Base-by-base conservation (phyloP, 2,888 invertebrate species). In the Acanthosepion esculentum region DNA sequence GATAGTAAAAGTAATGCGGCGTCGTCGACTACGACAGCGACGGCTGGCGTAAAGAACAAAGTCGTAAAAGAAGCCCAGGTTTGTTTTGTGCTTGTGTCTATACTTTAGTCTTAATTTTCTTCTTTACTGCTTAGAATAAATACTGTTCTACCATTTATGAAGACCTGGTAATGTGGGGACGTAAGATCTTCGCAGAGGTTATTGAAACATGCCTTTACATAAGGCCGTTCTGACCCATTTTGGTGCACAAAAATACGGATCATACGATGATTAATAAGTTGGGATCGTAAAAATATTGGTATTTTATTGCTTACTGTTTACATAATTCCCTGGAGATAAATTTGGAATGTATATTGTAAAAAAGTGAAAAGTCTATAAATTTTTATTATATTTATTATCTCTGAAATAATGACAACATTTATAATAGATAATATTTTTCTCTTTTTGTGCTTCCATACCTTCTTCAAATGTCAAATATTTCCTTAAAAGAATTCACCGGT, bases 1-100 rank as follows among this genome's bases (percentile, higher is more conserved):
- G 78, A 91, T 48, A 78, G 91, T 48, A 64, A 94, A 95, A 92
- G 59, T 50, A 93, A 53, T 15, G 53, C n/a, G 26, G 59, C 91
- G 33, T 18, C 78, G 41, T 26, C 53, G 29, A 78, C 50, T n/a
- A 50, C 59, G 59, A 59, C 59, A 59, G 59, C 59, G 15, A n/a
- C 78, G 78, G n/a, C 78, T 33, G 78, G 78, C 33, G 15, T n/a
- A 33, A 78, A 78, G n/a, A 78, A 78, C 12, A 33, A 78, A 78
- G 78, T 78, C 15, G 15, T 1, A 8, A 29, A 78, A 33, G 78
- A 78, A n/a, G 18, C n/a, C 15, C 78, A 78, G 78, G 78, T 78
- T 78, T 78, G 78, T 78, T 78, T 78, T 78, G n/a, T 78, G n/a
- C 12, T 78, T 78, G 78, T 78, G n/a, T 59, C n/a, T n/a, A 78